These are phyloP conservation scores for Danio albolineatus DNA, from an alignment of 2,797 vertebrate genomes.

Conservation along the genomic window DNA sequence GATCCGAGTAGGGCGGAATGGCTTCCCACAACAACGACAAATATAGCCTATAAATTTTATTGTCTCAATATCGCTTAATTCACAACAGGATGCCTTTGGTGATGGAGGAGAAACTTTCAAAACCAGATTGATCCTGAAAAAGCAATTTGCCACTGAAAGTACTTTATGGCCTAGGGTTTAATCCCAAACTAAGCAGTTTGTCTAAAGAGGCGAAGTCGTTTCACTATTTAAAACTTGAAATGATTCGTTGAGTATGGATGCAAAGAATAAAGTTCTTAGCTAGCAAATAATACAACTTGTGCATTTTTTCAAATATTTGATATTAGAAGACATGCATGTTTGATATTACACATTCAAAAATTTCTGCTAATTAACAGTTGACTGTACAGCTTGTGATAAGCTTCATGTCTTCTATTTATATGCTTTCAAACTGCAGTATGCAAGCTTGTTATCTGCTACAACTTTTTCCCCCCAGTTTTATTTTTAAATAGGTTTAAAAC, in stretches of 20 bases:
- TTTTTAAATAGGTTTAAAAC: no score
- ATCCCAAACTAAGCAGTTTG: conserved; percentile 19
- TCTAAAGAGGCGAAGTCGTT: neutral
- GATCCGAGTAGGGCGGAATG: conserved; percentile 27
- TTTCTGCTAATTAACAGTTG: no score
- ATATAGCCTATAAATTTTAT: conserved; percentile 32
- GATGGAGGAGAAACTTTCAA: conserved; percentile 24
- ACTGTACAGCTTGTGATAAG: no score
- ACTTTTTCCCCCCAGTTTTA: no score
- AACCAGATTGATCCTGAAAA: conserved; percentile 31
- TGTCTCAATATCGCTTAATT: conserved; percentile 38
- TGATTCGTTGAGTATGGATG: conserved; percentile 3
- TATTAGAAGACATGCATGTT: neutral
- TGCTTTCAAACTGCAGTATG: no score
- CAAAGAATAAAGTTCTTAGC: conserved; percentile 16
- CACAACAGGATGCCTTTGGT: conserved; percentile 39
- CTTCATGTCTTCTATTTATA: no score
- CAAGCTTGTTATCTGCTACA: no score
- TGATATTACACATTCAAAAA: no score
- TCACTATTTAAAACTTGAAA: conserved; percentile 18
- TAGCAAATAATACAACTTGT: neutral
- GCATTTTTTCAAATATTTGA: conserved; percentile 1
- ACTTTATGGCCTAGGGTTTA: conserved; percentile 32
- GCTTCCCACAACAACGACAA: conserved; percentile 36
- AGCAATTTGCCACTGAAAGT: conserved; percentile 37